Base-by-base conservation (phyloP, 2,888 invertebrate genomes). In the Philereme transversata region DNA sequence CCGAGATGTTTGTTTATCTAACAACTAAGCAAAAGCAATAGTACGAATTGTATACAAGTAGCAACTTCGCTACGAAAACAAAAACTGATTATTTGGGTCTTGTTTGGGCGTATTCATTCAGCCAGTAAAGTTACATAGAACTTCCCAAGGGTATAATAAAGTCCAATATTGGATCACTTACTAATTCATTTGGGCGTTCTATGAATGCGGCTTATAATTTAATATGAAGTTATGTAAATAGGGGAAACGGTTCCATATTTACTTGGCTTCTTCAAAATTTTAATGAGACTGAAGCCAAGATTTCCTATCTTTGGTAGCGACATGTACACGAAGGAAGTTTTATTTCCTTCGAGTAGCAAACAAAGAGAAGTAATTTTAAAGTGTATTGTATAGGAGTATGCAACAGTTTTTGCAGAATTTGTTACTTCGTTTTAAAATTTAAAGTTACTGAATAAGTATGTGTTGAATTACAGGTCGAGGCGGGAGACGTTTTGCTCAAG, bases 401-500 rank as follows among this genome's bases (percentile, higher is more conserved):
- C 33, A 36, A 43, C n/a, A 38, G 38, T 50, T 50, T 36, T 33
- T 44, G 36, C 33, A 50, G 45, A 41, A 45, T 34, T 50, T 62
- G 51, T 55, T 61, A 70, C 48, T 69, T 49, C 60, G 63, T 71
- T 71, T 64, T 67, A 70, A 63, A 58, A 68, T 70, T 70, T 71
- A 64, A 73, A 72, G 69, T 77, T 71, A 77, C 71, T 74, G 67
- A 77, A 73, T 75, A 61, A 65, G 65, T 73, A 72, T 76, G 72
- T 78, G 78, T 86, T 85, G 77, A 72, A 82, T 94, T 95, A 74
- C 94, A 98, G 98, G 96, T 98, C 83, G 97, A 98, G 94, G 97
- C 97, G 81, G 98, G 98, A 78, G 98, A 98, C 93, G 96, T 98
- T 83, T 96, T 98, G 92, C 94, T 97, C 90, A 97, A 97, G 94